phyloP scores from a whole-genome alignment of 2,113 vertebrate species.

The Mandrillus leucophaeus region DNA sequence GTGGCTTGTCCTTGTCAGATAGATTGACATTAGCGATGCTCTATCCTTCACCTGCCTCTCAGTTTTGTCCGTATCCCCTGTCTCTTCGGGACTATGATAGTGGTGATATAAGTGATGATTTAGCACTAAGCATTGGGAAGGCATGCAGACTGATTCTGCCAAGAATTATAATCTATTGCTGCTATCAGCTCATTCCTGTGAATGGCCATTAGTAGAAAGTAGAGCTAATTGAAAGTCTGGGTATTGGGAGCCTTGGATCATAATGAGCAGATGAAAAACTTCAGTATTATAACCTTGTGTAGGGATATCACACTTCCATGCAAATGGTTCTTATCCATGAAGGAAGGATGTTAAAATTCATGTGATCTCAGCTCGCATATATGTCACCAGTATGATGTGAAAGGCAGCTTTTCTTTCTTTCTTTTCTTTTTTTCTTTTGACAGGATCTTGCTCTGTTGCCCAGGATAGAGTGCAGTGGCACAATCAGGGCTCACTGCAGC shows the following conservation, averaged over 20 bases:
- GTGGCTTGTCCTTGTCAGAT: neutral
- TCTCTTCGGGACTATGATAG: neutral
- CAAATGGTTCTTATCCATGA: neutral
- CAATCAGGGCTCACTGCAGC: too few species aligned
- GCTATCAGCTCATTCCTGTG: neutral
- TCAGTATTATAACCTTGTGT: neutral
- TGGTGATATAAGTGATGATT: neutral
- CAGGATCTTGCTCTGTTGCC: too few species aligned
- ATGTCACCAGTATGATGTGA: neutral
- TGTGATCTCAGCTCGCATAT: neutral
- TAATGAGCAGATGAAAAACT: constrained; percentile 22
- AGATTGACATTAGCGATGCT: neutral
- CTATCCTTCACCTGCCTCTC: neutral
- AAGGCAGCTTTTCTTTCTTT: neutral
- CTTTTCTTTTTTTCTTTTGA: too few species aligned
- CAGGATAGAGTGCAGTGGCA: too few species aligned
- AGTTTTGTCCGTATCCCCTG: neutral
- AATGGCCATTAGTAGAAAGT: neutral
- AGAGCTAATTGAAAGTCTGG: neutral
- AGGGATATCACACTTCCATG: neutral
- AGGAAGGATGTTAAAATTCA: neutral
- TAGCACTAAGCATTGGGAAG: constrained; percentile 11
- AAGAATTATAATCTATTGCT: neutral
- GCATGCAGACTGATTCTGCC: neutral
- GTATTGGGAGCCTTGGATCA: neutral